Evolutionary conservation across 1,140 invertebrate genomes (phyloP), one percentile per base, ranked within the genome.

Genomic region (Glossosoma conforme): DNA sequence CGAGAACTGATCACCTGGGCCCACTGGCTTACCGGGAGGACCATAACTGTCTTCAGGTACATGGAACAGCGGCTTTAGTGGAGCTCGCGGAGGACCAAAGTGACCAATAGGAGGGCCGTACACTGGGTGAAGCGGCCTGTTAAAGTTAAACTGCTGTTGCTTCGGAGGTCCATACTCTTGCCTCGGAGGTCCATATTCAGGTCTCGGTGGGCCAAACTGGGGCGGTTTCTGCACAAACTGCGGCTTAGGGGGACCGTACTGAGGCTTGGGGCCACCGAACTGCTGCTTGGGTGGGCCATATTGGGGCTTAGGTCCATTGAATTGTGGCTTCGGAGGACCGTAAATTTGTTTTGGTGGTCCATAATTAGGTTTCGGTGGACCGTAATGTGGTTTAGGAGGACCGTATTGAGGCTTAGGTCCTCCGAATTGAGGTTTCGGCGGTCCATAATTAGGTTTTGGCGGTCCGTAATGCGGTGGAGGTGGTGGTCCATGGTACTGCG

Each of bases 21-120:
- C 65, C 19, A 71, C 38, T 4, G 62, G 20, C 25, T 68, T 62
- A 4, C 69, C 70, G 2, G 75, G 70, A 0, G 74, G 69, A 14
- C 74, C 72, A 49, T 76, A 74, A 1, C 63, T 64, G 21, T 70
- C 70, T 33, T 67, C 58, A 3, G 72, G 72, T 13, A 74, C 57
- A 0, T 67, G 71, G 62, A 70, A 70, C 47, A 69, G 68, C 1
- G 74, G 72, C 45, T 75, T 76, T 28, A 75, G 61, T 42, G 76
- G 72, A 32, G 74, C 65, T 11, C 72, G 66, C 28, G 74, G 64
- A 36, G 73, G 63, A 14, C 72, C 60, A 35, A 73, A 60, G 0
- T 70, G 67, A 2, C 68, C 68, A 50, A 71, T 64, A 2, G 79
- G 78, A 1, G 69, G 68, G 11, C 76, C 77, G 50, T 77, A 77